Evolutionary conservation across 2,888 invertebrate species (phyloP).

Genomic region (Diarsia dahlii): DNA sequence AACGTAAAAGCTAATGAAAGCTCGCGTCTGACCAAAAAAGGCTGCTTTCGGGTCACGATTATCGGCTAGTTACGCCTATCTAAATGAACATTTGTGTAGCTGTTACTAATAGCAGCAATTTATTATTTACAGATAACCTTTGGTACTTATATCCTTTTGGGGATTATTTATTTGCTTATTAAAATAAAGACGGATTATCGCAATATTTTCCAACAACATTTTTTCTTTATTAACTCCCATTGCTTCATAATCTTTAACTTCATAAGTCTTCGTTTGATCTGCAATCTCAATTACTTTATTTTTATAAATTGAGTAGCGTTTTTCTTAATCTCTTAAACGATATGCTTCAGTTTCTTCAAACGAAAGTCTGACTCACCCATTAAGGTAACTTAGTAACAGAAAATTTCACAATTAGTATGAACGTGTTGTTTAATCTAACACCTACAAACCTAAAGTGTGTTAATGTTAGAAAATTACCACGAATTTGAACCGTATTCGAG

Average conservation of each 20-base stretch:
- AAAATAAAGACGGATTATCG: slow-evolving; percentile 2
- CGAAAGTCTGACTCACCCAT: slow-evolving; percentile 48
- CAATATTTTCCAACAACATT: background rate
- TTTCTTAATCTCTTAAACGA: slow-evolving; percentile 25
- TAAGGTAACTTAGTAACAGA: slow-evolving; percentile 52
- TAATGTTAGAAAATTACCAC: slow-evolving; percentile 49
- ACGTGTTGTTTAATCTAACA: slow-evolving; percentile 48
- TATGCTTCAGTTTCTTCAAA: slow-evolving; percentile 32
- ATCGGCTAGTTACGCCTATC: slow-evolving; percentile 25
- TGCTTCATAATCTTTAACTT: slow-evolving; percentile 1
- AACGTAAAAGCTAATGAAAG: slow-evolving; percentile 55
- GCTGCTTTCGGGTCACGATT: slow-evolving; percentile 32
- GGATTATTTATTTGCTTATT: slow-evolving; percentile 4
- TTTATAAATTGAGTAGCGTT: slow-evolving; percentile 25
- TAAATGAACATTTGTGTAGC: slow-evolving; percentile 31
- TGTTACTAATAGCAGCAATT: slow-evolving; percentile 24
- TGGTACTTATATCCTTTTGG: background rate
- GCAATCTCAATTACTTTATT: slow-evolving; percentile 22
- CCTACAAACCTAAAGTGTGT: slow-evolving; percentile 42
- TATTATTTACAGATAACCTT: slow-evolving; percentile 11
- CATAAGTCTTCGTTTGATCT: slow-evolving; percentile 9
- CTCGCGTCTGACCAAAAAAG: slow-evolving; percentile 43
- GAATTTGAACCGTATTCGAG: slow-evolving; percentile 40
- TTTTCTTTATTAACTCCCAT: background rate
- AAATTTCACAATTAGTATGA: slow-evolving; percentile 58